A percentile compares a stretch with the other conserved stretches of the same genome.
phyloP scores from a whole-genome alignment of 1,140 invertebrate genomes.

The Drosophila kurseongensis region DNA sequence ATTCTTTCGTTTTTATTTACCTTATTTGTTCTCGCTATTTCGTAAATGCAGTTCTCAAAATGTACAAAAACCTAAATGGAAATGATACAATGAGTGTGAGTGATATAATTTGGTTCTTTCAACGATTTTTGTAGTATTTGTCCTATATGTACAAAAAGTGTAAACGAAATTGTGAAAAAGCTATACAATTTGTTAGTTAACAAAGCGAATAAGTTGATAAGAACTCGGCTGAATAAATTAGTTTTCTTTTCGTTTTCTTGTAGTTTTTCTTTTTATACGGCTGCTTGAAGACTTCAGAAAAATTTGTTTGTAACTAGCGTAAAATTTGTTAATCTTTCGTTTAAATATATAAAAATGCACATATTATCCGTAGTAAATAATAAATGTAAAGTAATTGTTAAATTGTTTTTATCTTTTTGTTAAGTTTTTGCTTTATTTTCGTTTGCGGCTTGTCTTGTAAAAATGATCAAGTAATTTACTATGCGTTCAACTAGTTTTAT shows the following conservation, averaged over 20 bases:
- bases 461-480: slow-evolving; percentile 58
- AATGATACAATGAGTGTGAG: slow-evolving; percentile 56
- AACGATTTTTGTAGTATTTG: slow-evolving; percentile 45
- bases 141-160: slow-evolving; percentile 60
- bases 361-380: slow-evolving; percentile 54
- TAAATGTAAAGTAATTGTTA: slow-evolving; percentile 53
- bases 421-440: slow-evolving; percentile 27
- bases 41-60: slow-evolving; percentile 74
- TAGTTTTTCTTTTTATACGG: slow-evolving; percentile 38
- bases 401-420: slow-evolving; percentile 21
- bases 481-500: slow-evolving; percentile 63
- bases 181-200: slow-evolving; percentile 70
- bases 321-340: slow-evolving; percentile 43
- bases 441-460: slow-evolving; percentile 36
- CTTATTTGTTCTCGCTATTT: slow-evolving; percentile 40
- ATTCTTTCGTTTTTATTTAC: slow-evolving; percentile 24
- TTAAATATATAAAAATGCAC: slow-evolving; percentile 64
- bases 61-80: slow-evolving; percentile 69
- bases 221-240: slow-evolving; percentile 60
- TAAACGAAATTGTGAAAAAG: slow-evolving; percentile 67
- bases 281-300: slow-evolving; percentile 52
- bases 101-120: slow-evolving; percentile 59
- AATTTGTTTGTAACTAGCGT: slow-evolving; percentile 52
- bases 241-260: slow-evolving; percentile 31
- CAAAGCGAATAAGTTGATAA: slow-evolving; percentile 57